Conservation (phyloP, 2,113 vertebrate genomes). For the Noturus placidus region DNA sequence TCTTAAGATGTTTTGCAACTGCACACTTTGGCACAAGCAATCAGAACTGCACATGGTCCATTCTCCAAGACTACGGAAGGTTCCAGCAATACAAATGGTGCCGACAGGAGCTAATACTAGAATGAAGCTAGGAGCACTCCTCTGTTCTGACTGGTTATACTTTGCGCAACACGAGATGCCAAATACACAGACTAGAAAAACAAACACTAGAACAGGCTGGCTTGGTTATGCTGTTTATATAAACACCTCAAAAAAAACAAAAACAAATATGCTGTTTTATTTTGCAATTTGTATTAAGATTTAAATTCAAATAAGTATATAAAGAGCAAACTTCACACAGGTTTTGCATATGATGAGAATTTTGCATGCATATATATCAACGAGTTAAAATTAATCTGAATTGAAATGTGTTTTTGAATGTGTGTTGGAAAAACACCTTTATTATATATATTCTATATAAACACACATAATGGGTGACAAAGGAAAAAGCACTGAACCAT, state of each 20-base stretch:
- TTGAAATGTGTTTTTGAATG: not conserved
- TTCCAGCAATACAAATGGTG: not conserved
- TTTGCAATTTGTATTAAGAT: not conserved
- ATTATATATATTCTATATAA: not conserved
- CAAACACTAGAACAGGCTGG: not conserved
- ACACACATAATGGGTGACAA: not conserved
- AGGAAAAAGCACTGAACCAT: not conserved
- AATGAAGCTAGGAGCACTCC: too few species aligned
- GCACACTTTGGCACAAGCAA: not conserved
- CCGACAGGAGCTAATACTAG: not conserved
- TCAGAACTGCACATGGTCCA: not conserved
- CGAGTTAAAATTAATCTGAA: not conserved
- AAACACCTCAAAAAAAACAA: too few species aligned
- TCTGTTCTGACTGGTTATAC: not conserved
- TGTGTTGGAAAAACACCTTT: not conserved
- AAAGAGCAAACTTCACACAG: not conserved
- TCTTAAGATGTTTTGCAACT: not conserved
- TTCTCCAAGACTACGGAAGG: not conserved
- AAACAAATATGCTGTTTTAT: too few species aligned
- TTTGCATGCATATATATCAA: not conserved
- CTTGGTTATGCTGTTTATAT: too few species aligned
- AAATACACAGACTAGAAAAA: not conserved
- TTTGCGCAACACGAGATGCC: not conserved
- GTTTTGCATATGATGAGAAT: not conserved
- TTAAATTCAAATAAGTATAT: not conserved